Conservation (phyloP, 2,888 invertebrate genomes). For the Pseudanteris insignis region DNA sequence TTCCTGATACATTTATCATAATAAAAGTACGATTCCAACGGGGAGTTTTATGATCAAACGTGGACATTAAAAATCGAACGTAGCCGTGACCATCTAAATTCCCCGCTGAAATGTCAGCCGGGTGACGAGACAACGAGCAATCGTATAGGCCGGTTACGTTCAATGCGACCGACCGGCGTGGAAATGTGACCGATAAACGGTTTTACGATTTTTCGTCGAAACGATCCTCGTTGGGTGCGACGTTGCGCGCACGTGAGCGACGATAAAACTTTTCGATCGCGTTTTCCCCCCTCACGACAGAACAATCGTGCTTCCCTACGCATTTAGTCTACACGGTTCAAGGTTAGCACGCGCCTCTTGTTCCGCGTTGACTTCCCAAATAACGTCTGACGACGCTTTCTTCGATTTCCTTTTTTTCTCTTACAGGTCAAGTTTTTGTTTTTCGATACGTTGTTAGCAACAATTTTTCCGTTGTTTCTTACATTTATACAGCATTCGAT, state of each 20-base stretch:
- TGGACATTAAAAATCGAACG: constrained; percentile 36
- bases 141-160: constrained; percentile 39
- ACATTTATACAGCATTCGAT: no score
- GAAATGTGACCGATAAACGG: constrained; percentile 48
- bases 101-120: constrained; percentile 35
- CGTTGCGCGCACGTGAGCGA: no score
- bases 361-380: no score
- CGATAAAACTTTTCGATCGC: constrained; percentile 42
- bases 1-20: constrained; percentile 30
- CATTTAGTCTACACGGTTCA: constrained; percentile 29
- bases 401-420: background rate
- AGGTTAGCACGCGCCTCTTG: constrained; percentile 24
- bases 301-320: constrained; percentile 32
- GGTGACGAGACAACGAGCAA: constrained; percentile 42
- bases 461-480: no score
- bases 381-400: constrained; percentile 13
- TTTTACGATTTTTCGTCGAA: constrained; percentile 51
- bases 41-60: constrained; percentile 38
- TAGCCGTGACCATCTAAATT: constrained; percentile 38
- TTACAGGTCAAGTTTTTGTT: background rate
- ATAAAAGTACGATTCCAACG: constrained; percentile 30
- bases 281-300: constrained; percentile 31
- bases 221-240: constrained; percentile 22
- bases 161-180: constrained; percentile 23
- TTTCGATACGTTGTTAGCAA: no score